phyloP scores from a whole-genome alignment of 2,113 vertebrate species.

The rat (Rattus norvegicus) region GRCr8 NC_086032.1:61085501-61086000 shows the following conservation, averaged over 20 bases:
- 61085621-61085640: not conserved
- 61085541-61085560: not conserved
- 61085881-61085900: not conserved
- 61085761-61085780: not conserved
- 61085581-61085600: not conserved
- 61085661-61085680: not conserved
- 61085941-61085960: not conserved
- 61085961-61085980: not conserved
- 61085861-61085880: not conserved
- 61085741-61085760: too few species aligned
- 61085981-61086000: not conserved
- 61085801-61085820: not conserved
- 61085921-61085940: not conserved
- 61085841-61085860: not conserved
- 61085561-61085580: not conserved
- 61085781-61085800: not conserved
- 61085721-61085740: not conserved
- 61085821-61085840: not conserved
- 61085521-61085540: fast-evolving
- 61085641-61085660: not conserved
- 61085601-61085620: not conserved
- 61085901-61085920: not conserved
- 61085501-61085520: not conserved
- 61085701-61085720: too few species aligned
- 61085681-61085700: not conserved